Percentiles rank a stretch among this genome's conserved stretches.
phyloP scores from a whole-genome alignment of 2,888 invertebrate species.

The Drosophila longiperda region DNA sequence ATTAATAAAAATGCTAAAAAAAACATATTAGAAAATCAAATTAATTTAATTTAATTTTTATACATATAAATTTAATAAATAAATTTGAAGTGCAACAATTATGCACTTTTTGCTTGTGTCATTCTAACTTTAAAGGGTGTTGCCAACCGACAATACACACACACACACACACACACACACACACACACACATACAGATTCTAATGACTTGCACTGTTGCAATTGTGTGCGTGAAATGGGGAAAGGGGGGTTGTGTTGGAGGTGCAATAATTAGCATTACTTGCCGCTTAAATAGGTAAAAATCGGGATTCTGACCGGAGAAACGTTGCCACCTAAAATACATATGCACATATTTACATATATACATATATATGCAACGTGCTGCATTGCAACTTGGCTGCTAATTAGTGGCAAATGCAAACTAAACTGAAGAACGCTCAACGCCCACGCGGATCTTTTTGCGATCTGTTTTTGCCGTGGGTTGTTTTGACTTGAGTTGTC shows the following conservation, averaged over 20 bases:
- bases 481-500: slow-evolving; percentile 1
- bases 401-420: slow-evolving; percentile 40
- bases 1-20: not conserved
- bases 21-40: not conserved
- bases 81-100: not conserved
- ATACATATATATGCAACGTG: not conserved
- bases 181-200: slow-evolving; percentile 2
- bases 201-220: slow-evolving; percentile 25
- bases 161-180: slow-evolving; percentile 3
- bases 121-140: not conserved
- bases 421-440: slow-evolving; percentile 13
- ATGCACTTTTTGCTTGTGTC: slow-evolving; percentile 6
- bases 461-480: slow-evolving; percentile 7
- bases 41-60: too few relatives aligned
- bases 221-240: slow-evolving; percentile 18
- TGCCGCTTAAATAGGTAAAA: slow-evolving; percentile 44
- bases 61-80: too few relatives aligned
- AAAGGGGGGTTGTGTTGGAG: not conserved
- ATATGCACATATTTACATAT: not conserved
- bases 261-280: slow-evolving; percentile 49
- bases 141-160: not conserved
- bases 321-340: slow-evolving; percentile 3
- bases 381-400: slow-evolving; percentile 29
- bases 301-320: slow-evolving; percentile 14
- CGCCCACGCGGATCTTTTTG: slow-evolving; percentile 39